Base-by-base conservation (phyloP, 2,888 invertebrate genomes). In the Ophioninae sp. region DNA sequence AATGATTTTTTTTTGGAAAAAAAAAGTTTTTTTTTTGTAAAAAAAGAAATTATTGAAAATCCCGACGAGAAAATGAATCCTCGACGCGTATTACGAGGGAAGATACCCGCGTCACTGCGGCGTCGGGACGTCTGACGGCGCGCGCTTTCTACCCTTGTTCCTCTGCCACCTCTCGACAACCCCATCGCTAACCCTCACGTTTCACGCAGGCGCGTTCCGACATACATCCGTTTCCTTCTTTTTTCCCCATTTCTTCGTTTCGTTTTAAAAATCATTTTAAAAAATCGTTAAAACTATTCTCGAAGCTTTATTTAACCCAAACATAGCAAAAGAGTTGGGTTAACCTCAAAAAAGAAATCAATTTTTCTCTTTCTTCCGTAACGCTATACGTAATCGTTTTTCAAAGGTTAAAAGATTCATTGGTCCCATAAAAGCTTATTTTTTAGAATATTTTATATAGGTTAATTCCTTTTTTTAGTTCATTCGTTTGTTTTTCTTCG, bases 81-180 rank as follows among this genome's bases (percentile, higher is more conserved):
- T 17, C 71, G 51, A 71, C 59, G 37, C 10, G 22, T 10, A 37
- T 58, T 41, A 64, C 39, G 77, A 10, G 51, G 30, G 17, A 51
- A 85, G 87, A 83, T 86, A 85, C 86, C 86, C 88, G 85, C 89
- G 85, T 88, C 86, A 87, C 88, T 86, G 87, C 83, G 75, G 82
- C 88, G 86, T 88, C 89, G 90, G 88, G 88, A 90, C 87, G 90
- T 89, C 89, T 89, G 89, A 87, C 87, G 87, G 88, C 87, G 89
- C 88, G 88, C 86, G 83, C 77, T 79, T 88, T 74, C 64, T 83
- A 76, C 81, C 88, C 87, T 86, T 85, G 68, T 56, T 68, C 76
- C 64, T 39, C 61, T 39, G 22, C 20, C 41, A 58, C 76, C 44
- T 67, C 51, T 67, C 64, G 17, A 51, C 58, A 17, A 56, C 20